Base-by-base conservation (phyloP, 1,140 invertebrate genomes). In the Pectinophora gossypiella region DNA sequence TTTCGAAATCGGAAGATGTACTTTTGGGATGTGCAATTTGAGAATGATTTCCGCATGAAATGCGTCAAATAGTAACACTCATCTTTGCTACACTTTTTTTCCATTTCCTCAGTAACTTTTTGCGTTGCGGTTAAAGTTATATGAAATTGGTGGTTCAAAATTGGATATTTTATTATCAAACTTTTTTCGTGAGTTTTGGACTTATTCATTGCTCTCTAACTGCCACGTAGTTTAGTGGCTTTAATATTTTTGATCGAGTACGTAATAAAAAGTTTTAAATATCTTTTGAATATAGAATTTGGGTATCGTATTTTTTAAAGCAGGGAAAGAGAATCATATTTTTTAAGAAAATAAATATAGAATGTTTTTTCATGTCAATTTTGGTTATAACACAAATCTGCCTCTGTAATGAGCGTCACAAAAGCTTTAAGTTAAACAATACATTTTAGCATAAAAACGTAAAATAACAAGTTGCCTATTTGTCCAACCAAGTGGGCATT, bases 1-100 rank as follows among this genome's bases (percentile, higher is more conserved):
- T 63, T 65, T 56, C 42, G 64, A 54, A 73, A 74, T 74, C 76
- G 76, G 72, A 76, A 74, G 70, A 67, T 67, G 51, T 48, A 65
- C 54, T 63, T 68, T 59, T 67, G 55, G 54, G 61, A 70, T 75
- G 68, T 81, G 82, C 80, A 85, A 85, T 82, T 80, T 79, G 80
- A 85, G 79, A 83, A 74, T 73, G 71, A 76, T 79, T 85, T 85
- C 82, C 82, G 82, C 82, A 79, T 69, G 78, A 81, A 74, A 58
- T 72, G 61, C 56, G 40, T 60, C 67, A 71, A 83, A 85, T 80
- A 75, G 67, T 59, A 68, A 68, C 67, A 69, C 64, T 70, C 68
- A 73, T 59, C 43, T 61, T 71, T 73, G 68, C 56, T 57, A 58
- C 59, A 63, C 61, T 82, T 79, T 67, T 74, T 85, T 72, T 63